phyloP scores from a whole-genome alignment of 2,888 invertebrate species.

The Lasioglossum malachurum region DNA sequence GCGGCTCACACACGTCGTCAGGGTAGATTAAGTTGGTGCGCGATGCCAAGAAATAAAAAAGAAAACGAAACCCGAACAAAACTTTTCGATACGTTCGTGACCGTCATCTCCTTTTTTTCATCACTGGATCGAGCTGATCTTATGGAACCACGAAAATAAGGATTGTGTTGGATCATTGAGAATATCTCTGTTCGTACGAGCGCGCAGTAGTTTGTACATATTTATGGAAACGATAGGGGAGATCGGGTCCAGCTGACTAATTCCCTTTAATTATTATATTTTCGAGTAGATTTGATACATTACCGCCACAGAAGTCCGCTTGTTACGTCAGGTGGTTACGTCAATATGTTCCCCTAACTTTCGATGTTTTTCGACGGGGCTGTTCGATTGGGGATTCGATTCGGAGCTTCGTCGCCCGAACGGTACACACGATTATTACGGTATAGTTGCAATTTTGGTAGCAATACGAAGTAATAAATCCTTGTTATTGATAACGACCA shows the following conservation, averaged over 20 bases:
- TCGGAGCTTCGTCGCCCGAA: constrained; percentile 40
- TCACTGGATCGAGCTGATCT: background rate
- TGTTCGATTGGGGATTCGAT: constrained; percentile 52
- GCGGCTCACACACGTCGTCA: constrained; percentile 17
- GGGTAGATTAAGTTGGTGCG: constrained; percentile 42
- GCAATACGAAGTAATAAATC: constrained; percentile 27
- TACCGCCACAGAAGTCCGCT: background rate
- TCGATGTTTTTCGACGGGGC: constrained; percentile 26
- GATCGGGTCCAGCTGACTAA: background rate
- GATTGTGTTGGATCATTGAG: background rate
- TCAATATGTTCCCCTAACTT: background rate
- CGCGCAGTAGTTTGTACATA: background rate
- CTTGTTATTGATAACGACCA: constrained; percentile 26
- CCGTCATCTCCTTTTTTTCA: constrained; percentile 14
- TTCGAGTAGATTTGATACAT: background rate
- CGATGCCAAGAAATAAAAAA: constrained; percentile 19
- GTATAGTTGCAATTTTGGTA: constrained; percentile 38
- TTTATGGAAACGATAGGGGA: background rate
- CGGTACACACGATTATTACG: constrained; percentile 16
- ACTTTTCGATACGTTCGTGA: constrained; percentile 25
- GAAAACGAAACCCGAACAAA: background rate
- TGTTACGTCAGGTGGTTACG: background rate
- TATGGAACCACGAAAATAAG: background rate
- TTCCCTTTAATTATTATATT: background rate
- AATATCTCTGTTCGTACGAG: background rate